A percentile compares a stretch with the other conserved stretches of the same genome.
Evolutionary conservation across 2,888 invertebrate genomes (phyloP).

Genomic region (Hartigia nigra): DNA sequence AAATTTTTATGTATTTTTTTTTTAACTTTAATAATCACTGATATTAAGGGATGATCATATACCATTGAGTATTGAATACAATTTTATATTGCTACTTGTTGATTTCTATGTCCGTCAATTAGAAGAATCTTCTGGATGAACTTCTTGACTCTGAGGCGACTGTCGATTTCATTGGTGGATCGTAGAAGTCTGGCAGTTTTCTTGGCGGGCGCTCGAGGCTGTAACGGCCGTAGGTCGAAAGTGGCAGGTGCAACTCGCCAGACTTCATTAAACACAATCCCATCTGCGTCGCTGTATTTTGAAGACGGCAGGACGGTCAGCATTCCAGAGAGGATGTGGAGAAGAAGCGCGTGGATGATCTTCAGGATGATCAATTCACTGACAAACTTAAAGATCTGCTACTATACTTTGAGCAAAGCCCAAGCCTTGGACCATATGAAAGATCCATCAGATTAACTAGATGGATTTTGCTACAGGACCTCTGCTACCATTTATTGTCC

Average conservation of each 20-base stretch:
- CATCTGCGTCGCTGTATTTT: slow-evolving; percentile 61
- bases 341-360: background rate
- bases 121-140: background rate
- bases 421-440: background rate
- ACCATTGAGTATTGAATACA: background rate
- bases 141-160: background rate
- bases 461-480: background rate
- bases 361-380: background rate
- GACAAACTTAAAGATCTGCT: background rate
- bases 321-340: slow-evolving; percentile 23
- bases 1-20: background rate
- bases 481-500: background rate
- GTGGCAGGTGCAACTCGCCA: slow-evolving; percentile 61
- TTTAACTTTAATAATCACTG: background rate
- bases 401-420: background rate
- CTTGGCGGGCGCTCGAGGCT: slow-evolving; percentile 34
- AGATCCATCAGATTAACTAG: background rate
- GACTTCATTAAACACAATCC: slow-evolving; percentile 63
- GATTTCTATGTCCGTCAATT: background rate
- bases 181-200: slow-evolving; percentile 31
- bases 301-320: slow-evolving; percentile 38
- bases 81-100: background rate
- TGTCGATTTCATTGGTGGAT: background rate
- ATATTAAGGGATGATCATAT: background rate
- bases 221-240: slow-evolving; percentile 52